These are phyloP conservation scores for Lagopus muta DNA, from an alignment of 2,113 vertebrate genomes.

Conservation along the genomic window DNA sequence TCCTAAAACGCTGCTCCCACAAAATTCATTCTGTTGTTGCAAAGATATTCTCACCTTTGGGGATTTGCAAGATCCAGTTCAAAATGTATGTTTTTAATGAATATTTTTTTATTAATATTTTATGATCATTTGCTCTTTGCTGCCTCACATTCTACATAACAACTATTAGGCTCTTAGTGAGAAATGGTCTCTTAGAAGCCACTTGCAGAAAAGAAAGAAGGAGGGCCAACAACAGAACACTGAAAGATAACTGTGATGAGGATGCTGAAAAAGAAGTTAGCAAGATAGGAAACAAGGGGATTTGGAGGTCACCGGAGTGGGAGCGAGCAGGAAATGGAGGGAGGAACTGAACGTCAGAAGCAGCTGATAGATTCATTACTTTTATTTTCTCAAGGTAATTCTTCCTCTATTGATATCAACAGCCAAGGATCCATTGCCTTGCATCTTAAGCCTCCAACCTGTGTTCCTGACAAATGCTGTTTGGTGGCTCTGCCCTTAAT, in stretches of 20 bases:
- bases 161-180: background rate
- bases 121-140: background rate
- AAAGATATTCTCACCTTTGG: conserved; percentile 14
- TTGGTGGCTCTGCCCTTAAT: background rate
- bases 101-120: background rate
- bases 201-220: background rate
- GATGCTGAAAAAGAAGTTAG: conserved; percentile 43
- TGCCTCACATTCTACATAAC: background rate
- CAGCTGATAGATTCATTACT: conserved; percentile 22
- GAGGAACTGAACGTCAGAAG: conserved; percentile 33
- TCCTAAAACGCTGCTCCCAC: background rate
- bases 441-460: background rate
- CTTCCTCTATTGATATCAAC: background rate
- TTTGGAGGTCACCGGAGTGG: background rate
- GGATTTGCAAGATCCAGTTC: conserved; percentile 10
- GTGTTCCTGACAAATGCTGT: background rate
- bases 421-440: fast-evolving
- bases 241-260: background rate
- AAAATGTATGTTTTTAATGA: background rate
- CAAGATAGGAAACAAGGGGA: conserved; percentile 31
- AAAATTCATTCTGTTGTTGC: conserved; percentile 7
- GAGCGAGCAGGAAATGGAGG: conserved; percentile 19
- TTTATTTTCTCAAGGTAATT: background rate
- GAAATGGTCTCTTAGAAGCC: conserved; percentile 17
- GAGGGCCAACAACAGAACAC: background rate